These are phyloP conservation scores for Electrona antarctica DNA, from an alignment of 2,113 vertebrate genomes.

Conservation along the genomic window DNA sequence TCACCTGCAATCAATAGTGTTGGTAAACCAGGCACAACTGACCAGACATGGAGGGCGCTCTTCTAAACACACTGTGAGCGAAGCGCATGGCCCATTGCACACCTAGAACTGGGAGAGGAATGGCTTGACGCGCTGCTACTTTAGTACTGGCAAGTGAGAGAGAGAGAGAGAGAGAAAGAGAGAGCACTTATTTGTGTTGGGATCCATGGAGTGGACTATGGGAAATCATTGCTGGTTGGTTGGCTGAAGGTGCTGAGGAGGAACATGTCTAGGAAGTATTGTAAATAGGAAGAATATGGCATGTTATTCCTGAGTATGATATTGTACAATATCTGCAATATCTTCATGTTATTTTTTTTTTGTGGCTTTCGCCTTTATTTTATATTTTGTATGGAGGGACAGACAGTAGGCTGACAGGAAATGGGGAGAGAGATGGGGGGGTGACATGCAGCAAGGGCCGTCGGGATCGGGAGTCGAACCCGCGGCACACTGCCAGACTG, in stretches of 20 bases:
- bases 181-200: slow-evolving; percentile 49
- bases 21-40: slow-evolving; percentile 78
- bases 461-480: too few relatives aligned
- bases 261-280: background rate
- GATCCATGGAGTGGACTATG: slow-evolving; percentile 21
- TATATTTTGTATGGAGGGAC: too few relatives aligned
- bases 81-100: slow-evolving; percentile 74
- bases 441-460: too few relatives aligned
- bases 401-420: too few relatives aligned
- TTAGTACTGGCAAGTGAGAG: slow-evolving; percentile 36
- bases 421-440: too few relatives aligned
- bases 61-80: slow-evolving; percentile 74
- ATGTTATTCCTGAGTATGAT: too few relatives aligned
- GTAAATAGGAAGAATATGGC: too few relatives aligned
- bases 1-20: slow-evolving; percentile 83
- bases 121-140: slow-evolving; percentile 62
- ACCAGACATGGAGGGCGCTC: slow-evolving; percentile 68
- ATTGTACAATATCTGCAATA: too few relatives aligned
- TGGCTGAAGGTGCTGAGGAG: background rate
- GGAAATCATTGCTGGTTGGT: background rate
- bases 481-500: too few relatives aligned
- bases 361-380: too few relatives aligned
- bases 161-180: background rate
- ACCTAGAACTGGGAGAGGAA: slow-evolving; percentile 72
- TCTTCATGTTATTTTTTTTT: too few relatives aligned